Percentiles rank a stretch among this genome's conserved stretches.
Conservation (phyloP, 2,888 invertebrate species). For the Spilarctia lutea region DNA sequence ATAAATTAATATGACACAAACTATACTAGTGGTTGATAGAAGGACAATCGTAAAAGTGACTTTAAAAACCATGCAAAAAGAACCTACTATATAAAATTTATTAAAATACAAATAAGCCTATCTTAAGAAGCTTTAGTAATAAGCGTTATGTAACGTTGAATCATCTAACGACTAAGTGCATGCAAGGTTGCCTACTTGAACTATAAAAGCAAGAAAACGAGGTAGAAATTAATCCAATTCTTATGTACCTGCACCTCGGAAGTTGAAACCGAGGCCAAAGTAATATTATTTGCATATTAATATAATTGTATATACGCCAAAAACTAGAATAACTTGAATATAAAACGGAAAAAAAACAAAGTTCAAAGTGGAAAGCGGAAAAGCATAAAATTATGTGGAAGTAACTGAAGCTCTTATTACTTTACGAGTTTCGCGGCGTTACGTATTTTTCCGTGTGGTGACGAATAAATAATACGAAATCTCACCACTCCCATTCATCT, state of each 20-base stretch:
- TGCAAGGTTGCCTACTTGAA: not conserved
- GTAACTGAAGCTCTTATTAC: not conserved
- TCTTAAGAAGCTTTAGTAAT: not conserved
- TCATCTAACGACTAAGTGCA: constrained; percentile 3
- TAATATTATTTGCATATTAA: not conserved
- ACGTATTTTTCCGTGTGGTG: too few relatives aligned
- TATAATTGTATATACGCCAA: not conserved
- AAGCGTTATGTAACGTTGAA: not conserved
- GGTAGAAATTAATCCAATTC: not conserved
- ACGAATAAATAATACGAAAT: too few relatives aligned
- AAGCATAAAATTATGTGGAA: not conserved
- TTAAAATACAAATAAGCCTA: not conserved
- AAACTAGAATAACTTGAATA: constrained; percentile 10
- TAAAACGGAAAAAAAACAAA: constrained; percentile 5
- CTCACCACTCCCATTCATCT: too few relatives aligned
- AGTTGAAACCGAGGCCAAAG: constrained; percentile 12
- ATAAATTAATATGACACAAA: too few relatives aligned
- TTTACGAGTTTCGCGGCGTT: not conserved
- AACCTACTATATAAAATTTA: not conserved
- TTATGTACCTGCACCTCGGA: constrained; percentile 10
- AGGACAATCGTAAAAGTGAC: not conserved
- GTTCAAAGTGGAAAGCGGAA: not conserved
- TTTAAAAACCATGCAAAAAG: not conserved
- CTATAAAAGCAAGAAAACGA: constrained; percentile 4
- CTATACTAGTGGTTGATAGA: not conserved